Evolutionary conservation across 2,888 invertebrate species (phyloP), one percentile per base, ranked within the genome.

Genomic region (Apamea epomidion): DNA sequence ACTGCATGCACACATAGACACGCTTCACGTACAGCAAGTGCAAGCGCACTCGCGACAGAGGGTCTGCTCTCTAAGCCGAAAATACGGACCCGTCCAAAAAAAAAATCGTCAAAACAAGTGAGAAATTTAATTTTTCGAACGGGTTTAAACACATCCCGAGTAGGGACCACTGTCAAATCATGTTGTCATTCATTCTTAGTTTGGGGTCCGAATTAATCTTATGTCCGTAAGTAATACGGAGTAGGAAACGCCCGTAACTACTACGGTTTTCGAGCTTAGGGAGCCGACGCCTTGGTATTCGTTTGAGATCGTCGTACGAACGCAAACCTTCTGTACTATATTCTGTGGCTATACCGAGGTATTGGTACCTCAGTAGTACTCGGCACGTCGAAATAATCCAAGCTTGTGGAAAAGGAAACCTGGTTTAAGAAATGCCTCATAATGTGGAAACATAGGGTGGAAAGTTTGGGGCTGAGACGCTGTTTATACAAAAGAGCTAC

Each of bases 361-460:
- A 51, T 54, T 60, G 32, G 54, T 37, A 42, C 48, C 54, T 45
- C 64, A 54, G 21, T 60, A 8, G 42, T 51, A 54, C 51, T 76
- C 58, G 51, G 37, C 72, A 82, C 86, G 75, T 84, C 51, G 78
- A 80, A 83, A 80, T 84, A 82, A 88, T 80, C 84, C 48, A 77
- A 87, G 80, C 74, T 76, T 69, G 73, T n/a, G 64, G 54, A 80
- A 85, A 88, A 81, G 64, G 78, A 68, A 82, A 81, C 74, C 73
- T 80, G 81, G 25, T 67, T 76, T 86, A 76, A 60, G 78, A 77
- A 84, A 84, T 72, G 51, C 58, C 77, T 83, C 48, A 83, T 83
- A 69, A 72, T 48, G 14, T 74, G 71, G n/a, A 87, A 85, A 88
- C 77, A 80, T 67, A 68, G 21, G 67, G 48, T 2, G 4, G 4